Percentiles rank a stretch among this genome's conserved stretches.
These are phyloP conservation scores for Mythimna lalbum DNA, from an alignment of 2,888 invertebrate genomes.

Conservation along the genomic window DNA sequence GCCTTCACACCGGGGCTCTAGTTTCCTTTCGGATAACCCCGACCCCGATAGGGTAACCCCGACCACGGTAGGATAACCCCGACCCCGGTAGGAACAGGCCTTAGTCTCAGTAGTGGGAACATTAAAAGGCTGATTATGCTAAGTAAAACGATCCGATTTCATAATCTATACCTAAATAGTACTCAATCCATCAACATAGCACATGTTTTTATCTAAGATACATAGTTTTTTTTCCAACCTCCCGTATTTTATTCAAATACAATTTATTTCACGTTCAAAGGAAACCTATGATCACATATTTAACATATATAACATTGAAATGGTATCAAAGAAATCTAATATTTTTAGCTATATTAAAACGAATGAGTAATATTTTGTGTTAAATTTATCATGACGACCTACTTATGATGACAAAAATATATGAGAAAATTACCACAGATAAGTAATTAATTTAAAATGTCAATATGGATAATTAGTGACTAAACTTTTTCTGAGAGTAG, in stretches of 20 bases:
- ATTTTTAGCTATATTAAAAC: conserved; percentile 32
- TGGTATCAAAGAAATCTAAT: conserved; percentile 43
- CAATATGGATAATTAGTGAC: neutral
- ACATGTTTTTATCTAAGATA: conserved; percentile 11
- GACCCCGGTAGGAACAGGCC: too few species aligned
- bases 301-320: conserved; percentile 24
- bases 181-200: conserved; percentile 13
- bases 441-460: neutral
- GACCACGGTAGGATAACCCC: too few species aligned
- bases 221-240: neutral
- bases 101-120: too few species aligned
- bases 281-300: conserved; percentile 26
- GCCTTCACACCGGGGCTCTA: too few species aligned
- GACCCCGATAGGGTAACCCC: too few species aligned
- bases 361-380: conserved; percentile 23
- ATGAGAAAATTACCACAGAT: neutral
- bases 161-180: neutral
- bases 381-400: conserved; percentile 32
- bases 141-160: neutral
- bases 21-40: too few species aligned
- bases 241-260: conserved; percentile 17
- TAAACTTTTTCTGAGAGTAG: too few species aligned
- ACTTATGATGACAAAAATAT: conserved; percentile 20
- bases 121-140: too few species aligned
- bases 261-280: conserved; percentile 52